Base-by-base conservation (phyloP, 2,113 vertebrate genomes). In the Grallaria varia region DNA sequence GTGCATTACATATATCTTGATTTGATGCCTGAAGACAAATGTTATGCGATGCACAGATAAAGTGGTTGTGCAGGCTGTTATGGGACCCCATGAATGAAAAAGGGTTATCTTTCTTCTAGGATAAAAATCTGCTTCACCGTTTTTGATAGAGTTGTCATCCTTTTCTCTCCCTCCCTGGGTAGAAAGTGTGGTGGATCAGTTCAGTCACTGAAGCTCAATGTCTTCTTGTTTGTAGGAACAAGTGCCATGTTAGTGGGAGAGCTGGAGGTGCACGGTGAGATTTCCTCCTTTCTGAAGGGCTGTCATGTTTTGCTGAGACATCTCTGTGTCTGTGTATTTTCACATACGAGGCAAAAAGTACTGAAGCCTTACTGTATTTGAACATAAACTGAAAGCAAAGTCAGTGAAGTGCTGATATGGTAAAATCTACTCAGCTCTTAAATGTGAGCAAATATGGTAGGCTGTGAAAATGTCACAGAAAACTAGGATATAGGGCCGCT, bases 381-480 rank as follows among this genome's bases (percentile, higher is more conserved):
- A 56, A 56, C 5, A 18, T 72, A 75, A 80, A 42, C 18, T 73
- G n/a, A 75, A 87, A 80, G 16, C 23, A 72, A 44, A 80, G 8
- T 74, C 33, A 75, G 30, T 44, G 53, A 35, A 27, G 7, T 1
- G 1, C 50, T n/a, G 50, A 45, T 78, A 18, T 4, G 0, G 2
- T 88, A 53, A 92, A 88, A 74, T 37, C 58, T 80, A 6, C 9
- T 73, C 16, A 13, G 33, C 19, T 90, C 42, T 85, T 86, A 50
- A 50, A 66, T 53, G n/a, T 88, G 30, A 80, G 18, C 22, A 90
- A 58, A 78, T 10, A 8, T 40, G 7, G 6, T 62, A 19, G 44
- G 60, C n/a, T 64, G 19, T 79, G 66, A 90, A 86, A 93, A 49
- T 69, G 14, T 39, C 66, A 68, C 10, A 69, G 69, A 44, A 79